These are phyloP conservation scores for Hemicentrotus pulcherrimus DNA, from an alignment of 35 echinoderm and acorn worm species.

Conservation along the genomic window DNA sequence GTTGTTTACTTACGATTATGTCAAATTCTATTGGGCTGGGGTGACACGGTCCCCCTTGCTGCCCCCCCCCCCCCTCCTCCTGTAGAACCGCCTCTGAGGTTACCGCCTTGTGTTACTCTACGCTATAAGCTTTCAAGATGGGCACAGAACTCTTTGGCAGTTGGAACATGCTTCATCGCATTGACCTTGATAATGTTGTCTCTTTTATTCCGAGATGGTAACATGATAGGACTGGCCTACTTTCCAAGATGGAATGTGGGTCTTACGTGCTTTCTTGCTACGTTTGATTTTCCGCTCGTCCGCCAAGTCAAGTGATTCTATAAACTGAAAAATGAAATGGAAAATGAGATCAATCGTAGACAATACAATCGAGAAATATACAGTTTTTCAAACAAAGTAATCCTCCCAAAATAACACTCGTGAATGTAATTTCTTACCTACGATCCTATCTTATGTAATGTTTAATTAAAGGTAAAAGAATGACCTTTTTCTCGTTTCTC, in stretches of 20 bases:
- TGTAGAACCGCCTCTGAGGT: neutral
- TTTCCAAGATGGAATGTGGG: neutral
- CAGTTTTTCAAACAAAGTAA: too few species aligned
- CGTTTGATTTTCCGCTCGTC: neutral
- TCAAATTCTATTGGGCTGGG: too few species aligned
- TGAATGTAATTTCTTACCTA: too few species aligned
- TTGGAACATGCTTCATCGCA: neutral
- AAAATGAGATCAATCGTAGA: neutral
- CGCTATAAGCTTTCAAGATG: neutral
- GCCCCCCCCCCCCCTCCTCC: too few species aligned
- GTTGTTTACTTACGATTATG: too few species aligned
- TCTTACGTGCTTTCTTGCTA: neutral
- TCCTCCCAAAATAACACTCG: too few species aligned
- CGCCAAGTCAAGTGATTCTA: neutral
- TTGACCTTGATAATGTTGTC: constrained; percentile 3
- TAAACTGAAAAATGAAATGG: neutral
- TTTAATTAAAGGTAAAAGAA: too few species aligned
- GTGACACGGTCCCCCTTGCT: too few species aligned
- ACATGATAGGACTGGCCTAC: neutral
- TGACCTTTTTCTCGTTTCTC: too few species aligned
- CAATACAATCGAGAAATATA: too few species aligned
- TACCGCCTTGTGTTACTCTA: neutral
- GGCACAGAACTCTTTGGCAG: neutral
- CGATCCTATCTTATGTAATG: too few species aligned
- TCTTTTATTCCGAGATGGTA: neutral